Percentiles rank a stretch among this genome's conserved stretches.
Evolutionary conservation across 1,140 invertebrate species (phyloP).

Genomic region (Trinorchestia longiramus): DNA sequence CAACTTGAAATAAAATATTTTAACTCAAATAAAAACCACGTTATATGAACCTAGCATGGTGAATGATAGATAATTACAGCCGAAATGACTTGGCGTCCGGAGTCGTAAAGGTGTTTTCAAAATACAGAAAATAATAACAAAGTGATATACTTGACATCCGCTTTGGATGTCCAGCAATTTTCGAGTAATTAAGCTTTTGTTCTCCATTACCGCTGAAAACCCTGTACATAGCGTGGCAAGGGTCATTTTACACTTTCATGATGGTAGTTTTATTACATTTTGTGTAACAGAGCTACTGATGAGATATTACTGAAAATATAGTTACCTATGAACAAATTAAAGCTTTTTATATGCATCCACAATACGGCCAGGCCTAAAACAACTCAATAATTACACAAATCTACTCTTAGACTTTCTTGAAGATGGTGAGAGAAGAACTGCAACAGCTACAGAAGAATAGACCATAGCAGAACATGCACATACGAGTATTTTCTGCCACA

Average conservation of each 20-base stretch:
- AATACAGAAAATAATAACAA: too few species aligned
- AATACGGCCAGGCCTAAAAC: neutral
- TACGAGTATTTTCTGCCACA: neutral
- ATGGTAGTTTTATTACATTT: too few species aligned
- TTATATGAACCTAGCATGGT: too few species aligned
- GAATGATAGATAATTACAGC: too few species aligned
- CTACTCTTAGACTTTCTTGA: neutral
- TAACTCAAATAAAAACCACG: too few species aligned
- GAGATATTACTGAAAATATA: neutral
- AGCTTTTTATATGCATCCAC: neutral
- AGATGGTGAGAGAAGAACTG: neutral
- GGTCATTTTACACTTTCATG: neutral
- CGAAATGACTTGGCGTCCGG: too few species aligned
- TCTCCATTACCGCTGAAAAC: neutral
- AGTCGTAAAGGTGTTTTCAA: too few species aligned
- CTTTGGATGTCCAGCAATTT: too few species aligned
- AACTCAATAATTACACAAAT: neutral
- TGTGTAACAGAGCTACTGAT: neutral
- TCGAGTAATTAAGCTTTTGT: neutral
- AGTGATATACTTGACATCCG: too few species aligned
- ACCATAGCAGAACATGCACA: neutral
- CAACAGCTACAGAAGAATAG: neutral
- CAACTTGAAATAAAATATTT: too few species aligned
- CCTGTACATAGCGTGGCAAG: neutral
- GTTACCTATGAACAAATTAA: neutral